phyloP scores from a whole-genome alignment of 1,140 invertebrate genomes.

The Colletes latitarsis region DNA sequence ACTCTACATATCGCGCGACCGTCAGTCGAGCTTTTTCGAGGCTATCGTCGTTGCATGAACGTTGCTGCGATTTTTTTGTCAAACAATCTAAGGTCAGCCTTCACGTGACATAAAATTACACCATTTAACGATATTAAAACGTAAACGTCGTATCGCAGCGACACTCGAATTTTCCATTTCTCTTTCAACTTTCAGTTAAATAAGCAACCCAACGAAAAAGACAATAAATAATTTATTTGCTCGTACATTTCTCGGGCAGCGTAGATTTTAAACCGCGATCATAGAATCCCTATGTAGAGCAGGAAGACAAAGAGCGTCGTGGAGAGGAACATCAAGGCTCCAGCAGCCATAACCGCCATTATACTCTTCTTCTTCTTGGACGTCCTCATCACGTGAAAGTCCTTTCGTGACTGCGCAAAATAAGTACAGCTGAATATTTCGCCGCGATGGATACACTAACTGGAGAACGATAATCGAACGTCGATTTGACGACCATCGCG shows the following conservation, averaged over 20 bases:
- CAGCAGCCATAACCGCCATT: not conserved
- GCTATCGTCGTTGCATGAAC: not conserved
- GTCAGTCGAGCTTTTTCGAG: not conserved
- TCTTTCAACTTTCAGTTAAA: not conserved
- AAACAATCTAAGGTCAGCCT: not conserved
- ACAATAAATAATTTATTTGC: conserved; percentile 33
- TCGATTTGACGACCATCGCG: no score
- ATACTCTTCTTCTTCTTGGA: conserved; percentile 41
- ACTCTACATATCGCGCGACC: not conserved
- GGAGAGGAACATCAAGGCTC: conserved; percentile 28
- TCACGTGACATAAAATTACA: no score
- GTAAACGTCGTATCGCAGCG: no score
- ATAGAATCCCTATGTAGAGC: conserved; percentile 50
- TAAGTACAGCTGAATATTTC: not conserved
- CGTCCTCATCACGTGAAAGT: conserved; percentile 50
- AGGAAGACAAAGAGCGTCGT: conserved; percentile 41
- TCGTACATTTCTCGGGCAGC: not conserved
- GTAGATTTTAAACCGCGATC: not conserved
- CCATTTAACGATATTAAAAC: no score
- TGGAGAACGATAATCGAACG: no score
- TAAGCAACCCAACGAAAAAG: not conserved
- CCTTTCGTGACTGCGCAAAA: conserved; percentile 52
- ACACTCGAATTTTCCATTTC: no score
- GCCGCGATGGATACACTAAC: no score
- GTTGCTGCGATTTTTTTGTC: not conserved